Conservation (phyloP, 2,888 invertebrate species). For the Erebia aethiops region DNA sequence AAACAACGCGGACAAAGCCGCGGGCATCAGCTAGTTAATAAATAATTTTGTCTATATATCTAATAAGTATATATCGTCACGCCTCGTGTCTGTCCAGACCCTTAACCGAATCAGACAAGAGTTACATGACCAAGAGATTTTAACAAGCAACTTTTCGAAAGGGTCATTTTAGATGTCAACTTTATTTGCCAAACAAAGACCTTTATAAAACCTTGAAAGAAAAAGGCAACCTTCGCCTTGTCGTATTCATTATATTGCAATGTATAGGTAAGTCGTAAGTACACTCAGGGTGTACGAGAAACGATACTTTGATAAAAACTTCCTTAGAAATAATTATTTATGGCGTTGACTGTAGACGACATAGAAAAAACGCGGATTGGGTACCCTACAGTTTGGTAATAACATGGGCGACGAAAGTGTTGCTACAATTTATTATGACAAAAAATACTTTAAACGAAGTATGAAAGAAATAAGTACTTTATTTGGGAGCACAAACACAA, state of each 20-base stretch:
- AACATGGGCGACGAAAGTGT: not conserved
- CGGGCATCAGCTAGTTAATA: too few relatives aligned
- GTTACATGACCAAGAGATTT: conserved; percentile 10
- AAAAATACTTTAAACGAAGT: too few relatives aligned
- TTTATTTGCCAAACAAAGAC: not conserved
- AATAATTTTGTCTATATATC: too few relatives aligned
- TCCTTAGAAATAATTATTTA: conserved; percentile 6
- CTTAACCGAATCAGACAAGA: not conserved
- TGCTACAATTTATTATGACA: too few relatives aligned
- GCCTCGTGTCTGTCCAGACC: too few relatives aligned
- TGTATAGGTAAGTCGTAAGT: not conserved
- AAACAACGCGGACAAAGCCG: too few relatives aligned
- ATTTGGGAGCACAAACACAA: too few relatives aligned
- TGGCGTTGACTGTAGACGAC: not conserved
- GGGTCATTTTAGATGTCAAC: conserved; percentile 3
- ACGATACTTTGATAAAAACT: conserved; percentile 5
- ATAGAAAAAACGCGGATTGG: not conserved
- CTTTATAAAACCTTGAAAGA: not conserved
- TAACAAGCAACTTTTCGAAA: conserved; percentile 1
- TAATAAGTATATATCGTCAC: too few relatives aligned
- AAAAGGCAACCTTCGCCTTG: not conserved
- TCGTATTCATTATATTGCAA: not conserved
- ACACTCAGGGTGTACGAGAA: not conserved
- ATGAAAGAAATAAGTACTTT: too few relatives aligned
- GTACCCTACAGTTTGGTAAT: not conserved